phyloP scores from a whole-genome alignment of 2,113 vertebrate species.

The Hemichromis elongatus region DNA sequence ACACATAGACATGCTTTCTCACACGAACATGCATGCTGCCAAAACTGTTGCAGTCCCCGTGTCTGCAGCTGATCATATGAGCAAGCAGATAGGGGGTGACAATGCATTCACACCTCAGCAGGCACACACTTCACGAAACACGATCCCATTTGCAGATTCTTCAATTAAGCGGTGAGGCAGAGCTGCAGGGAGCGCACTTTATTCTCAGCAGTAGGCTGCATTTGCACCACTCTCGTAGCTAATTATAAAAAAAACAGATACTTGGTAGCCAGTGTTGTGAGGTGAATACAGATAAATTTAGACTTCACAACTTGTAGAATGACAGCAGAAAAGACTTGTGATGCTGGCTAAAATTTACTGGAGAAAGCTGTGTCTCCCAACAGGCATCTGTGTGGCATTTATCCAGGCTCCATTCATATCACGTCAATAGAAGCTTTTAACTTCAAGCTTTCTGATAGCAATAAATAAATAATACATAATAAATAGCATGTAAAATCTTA shows the following conservation, averaged over 20 bases:
- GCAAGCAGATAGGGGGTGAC: slow-evolving; percentile 29
- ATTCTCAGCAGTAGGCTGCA: slow-evolving; percentile 22
- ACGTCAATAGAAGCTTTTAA: background rate
- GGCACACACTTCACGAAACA: background rate
- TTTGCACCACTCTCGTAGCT: slow-evolving; percentile 9
- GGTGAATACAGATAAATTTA: slow-evolving; percentile 6
- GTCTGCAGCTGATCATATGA: slow-evolving; percentile 20
- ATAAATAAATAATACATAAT: too few species aligned
- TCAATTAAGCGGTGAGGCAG: slow-evolving; percentile 14
- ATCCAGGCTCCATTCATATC: background rate
- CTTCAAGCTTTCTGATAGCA: background rate
- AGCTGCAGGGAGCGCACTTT: slow-evolving; percentile 1
- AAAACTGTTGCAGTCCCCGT: slow-evolving; percentile 3
- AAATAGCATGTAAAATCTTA: background rate
- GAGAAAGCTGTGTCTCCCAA: background rate
- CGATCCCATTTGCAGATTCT: slow-evolving; percentile 9
- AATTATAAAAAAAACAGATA: background rate
- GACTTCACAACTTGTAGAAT: background rate
- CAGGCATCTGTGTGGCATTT: background rate
- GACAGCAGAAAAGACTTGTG: background rate
- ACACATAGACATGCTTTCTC: background rate
- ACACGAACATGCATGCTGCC: background rate
- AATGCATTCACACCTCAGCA: slow-evolving; percentile 27
- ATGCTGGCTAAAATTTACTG: background rate
- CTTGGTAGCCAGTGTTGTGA: background rate